Conservation (phyloP, 2,888 invertebrate genomes). For the Cantharis rufa region DNA sequence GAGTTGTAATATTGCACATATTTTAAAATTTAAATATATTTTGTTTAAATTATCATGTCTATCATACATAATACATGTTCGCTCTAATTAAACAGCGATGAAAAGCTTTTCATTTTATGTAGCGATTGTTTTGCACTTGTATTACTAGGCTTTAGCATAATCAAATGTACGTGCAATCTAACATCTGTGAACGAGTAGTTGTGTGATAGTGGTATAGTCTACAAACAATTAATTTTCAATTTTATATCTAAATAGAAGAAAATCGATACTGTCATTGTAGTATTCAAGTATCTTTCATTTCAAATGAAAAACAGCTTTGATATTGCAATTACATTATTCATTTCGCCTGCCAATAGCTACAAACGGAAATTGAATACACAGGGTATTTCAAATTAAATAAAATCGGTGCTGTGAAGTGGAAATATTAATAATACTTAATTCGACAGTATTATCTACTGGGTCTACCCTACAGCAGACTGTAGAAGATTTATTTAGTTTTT, state of each 20-base stretch:
- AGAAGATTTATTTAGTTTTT: too few relatives aligned
- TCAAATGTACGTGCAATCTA: slow-evolving; percentile 6
- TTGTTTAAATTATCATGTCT: not conserved
- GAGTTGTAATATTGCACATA: not conserved
- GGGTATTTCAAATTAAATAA: not conserved
- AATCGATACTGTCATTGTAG: not conserved
- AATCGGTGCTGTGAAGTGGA: too few relatives aligned
- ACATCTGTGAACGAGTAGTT: slow-evolving; percentile 6
- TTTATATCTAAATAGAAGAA: not conserved
- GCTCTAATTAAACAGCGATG: not conserved
- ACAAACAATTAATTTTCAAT: slow-evolving; percentile 12
- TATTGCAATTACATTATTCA: not conserved
- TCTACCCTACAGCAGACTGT: too few relatives aligned
- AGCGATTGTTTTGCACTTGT: not conserved
- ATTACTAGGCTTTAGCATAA: slow-evolving; percentile 6
- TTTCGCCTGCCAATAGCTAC: not conserved
- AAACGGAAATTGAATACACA: not conserved
- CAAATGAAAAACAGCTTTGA: not conserved
- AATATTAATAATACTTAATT: too few relatives aligned
- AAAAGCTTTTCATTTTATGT: not conserved
- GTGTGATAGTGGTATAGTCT: not conserved
- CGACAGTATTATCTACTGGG: too few relatives aligned
- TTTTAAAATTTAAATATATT: not conserved
- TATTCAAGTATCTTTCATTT: not conserved
- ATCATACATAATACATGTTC: not conserved